Evolutionary conservation across 2,888 invertebrate species (phyloP).

Genomic region (Lamellibrachia satsuma): DNA sequence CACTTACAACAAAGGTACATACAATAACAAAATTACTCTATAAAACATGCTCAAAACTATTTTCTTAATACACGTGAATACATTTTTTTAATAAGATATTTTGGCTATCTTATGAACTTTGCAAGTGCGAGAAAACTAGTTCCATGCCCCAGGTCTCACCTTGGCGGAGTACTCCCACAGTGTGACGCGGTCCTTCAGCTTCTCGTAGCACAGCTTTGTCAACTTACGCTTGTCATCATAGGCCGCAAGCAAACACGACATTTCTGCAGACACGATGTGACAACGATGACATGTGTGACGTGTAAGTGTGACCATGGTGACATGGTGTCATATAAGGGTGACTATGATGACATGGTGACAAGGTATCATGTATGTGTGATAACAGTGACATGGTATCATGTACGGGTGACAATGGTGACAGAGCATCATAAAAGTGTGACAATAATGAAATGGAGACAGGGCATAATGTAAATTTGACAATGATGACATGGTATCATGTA

Average conservation of each 20-base stretch:
- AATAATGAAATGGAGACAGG: background rate
- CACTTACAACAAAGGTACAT: too few relatives aligned
- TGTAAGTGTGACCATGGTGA: background rate
- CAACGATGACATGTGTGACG: background rate
- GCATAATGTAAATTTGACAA: too few relatives aligned
- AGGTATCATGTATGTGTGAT: background rate
- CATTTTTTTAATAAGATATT: too few relatives aligned
- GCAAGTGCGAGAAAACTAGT: background rate
- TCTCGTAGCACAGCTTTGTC: constrained; percentile 80
- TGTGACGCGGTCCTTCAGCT: constrained; percentile 83
- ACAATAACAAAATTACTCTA: too few relatives aligned
- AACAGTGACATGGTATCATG: background rate
- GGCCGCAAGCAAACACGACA: constrained; percentile 66
- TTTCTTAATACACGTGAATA: too few relatives aligned
- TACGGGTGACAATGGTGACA: background rate
- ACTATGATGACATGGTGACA: background rate
- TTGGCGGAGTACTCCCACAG: constrained; percentile 88
- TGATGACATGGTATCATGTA: background rate
- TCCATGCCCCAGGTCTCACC: constrained; percentile 33
- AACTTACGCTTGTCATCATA: constrained; percentile 74
- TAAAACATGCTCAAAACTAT: too few relatives aligned
- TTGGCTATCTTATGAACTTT: too few relatives aligned
- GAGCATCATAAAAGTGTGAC: background rate
- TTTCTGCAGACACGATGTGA: constrained; percentile 39
- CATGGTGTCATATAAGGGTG: background rate